A percentile compares a stretch with the other conserved stretches of the same genome.
phyloP scores from a whole-genome alignment of 1,140 invertebrate genomes.

The Drosophila nasuta region DNA sequence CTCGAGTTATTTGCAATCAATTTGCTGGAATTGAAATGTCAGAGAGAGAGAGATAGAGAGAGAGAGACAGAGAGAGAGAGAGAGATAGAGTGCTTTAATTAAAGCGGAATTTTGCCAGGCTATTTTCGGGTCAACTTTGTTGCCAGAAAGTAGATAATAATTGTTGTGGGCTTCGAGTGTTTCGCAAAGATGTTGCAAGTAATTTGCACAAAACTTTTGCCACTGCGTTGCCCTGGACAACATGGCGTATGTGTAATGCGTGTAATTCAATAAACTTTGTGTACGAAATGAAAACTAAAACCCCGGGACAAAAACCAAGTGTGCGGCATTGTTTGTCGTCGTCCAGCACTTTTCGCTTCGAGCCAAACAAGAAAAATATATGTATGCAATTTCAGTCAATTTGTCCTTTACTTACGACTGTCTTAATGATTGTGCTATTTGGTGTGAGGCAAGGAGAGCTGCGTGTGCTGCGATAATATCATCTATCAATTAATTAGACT shows the following conservation, averaged over 20 bases:
- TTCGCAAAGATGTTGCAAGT: conserved; percentile 44
- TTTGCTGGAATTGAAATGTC: conserved; percentile 45
- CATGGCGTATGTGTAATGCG: conserved; percentile 57
- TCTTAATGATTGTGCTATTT: neutral
- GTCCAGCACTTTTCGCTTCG: neutral
- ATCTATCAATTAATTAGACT: conserved; percentile 73
- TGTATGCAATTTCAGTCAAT: conserved; percentile 65
- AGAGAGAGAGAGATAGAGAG: conserved; percentile 35
- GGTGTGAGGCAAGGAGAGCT: neutral
- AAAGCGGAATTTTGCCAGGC: conserved; percentile 27
- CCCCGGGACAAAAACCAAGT: conserved; percentile 5
- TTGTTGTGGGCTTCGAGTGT: conserved; percentile 43
- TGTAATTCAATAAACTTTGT: conserved; percentile 63
- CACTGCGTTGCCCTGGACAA: neutral
- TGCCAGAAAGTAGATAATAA: conserved; percentile 39
- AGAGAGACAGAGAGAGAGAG: too few relatives aligned
- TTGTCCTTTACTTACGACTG: conserved; percentile 34
- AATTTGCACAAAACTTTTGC: conserved; percentile 53
- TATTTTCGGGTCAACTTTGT: conserved; percentile 31
- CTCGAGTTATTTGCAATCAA: conserved; percentile 44
- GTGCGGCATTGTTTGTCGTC: neutral
- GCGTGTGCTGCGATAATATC: conserved; percentile 27
- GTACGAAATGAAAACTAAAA: conserved; percentile 53
- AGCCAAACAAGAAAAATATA: conserved; percentile 28
- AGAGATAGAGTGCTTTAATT: conserved; percentile 25